Evolutionary conservation across 2,113 vertebrate species (phyloP).

Genomic region (Nymphicus hollandicus): DNA sequence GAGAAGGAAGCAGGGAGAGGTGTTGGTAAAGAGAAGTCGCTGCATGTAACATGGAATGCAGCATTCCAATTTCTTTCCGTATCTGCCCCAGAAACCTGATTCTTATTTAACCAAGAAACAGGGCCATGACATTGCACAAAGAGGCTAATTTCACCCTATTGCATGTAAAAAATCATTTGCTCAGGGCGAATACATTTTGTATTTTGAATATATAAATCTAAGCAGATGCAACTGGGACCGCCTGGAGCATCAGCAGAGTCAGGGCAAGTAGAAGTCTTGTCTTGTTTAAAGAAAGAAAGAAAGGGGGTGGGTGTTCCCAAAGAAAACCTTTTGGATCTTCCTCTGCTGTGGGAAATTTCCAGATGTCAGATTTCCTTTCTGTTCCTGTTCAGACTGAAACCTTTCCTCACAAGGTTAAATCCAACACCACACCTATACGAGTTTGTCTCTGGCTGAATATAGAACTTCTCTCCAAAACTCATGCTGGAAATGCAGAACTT

Average conservation of each 20-base stretch:
- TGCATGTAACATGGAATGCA: background rate
- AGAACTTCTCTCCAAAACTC: background rate
- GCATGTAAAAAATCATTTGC: background rate
- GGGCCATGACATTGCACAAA: conserved; percentile 54
- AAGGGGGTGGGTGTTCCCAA: background rate
- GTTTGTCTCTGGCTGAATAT: background rate
- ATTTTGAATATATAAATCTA: background rate
- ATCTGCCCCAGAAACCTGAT: conserved; percentile 53
- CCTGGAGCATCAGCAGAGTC: background rate
- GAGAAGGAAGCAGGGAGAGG: background rate
- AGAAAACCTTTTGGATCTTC: background rate
- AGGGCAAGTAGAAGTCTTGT: background rate
- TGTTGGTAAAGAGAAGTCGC: background rate
- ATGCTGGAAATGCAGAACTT: background rate
- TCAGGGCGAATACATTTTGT: background rate
- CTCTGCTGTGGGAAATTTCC: background rate
- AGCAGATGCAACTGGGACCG: background rate
- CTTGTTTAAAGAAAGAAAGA: background rate
- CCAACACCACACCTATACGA: rapidly evolving
- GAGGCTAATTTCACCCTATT: background rate
- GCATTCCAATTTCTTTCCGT: background rate
- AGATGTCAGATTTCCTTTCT: background rate
- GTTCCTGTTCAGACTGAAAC: background rate
- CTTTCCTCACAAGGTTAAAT: background rate
- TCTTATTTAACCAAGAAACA: conserved; percentile 38